Conservation (phyloP, 1,140 invertebrate genomes). For the Monochamus saltuarius region DNA sequence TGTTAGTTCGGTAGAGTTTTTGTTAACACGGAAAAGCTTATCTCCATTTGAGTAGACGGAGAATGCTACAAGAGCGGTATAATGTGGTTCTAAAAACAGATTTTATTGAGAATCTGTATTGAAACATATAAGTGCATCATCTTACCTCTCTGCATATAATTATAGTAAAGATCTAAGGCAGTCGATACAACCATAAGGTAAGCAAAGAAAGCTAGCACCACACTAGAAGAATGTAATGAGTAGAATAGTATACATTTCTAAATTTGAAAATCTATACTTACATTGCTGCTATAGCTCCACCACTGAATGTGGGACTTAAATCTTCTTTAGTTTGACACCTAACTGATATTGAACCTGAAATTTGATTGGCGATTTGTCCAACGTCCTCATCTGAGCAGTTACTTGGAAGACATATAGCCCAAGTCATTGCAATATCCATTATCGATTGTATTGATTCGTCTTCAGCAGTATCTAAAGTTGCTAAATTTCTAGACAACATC, state of each 20-base stretch:
- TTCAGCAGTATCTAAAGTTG: neutral
- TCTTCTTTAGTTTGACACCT: constrained; percentile 17
- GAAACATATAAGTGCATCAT: too few relatives aligned
- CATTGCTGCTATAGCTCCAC: constrained; percentile 21
- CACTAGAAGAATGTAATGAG: constrained; percentile 22
- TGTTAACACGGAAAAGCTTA: constrained; percentile 41
- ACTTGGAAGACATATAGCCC: constrained; percentile 10
- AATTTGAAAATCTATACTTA: neutral
- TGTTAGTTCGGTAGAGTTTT: constrained; percentile 44
- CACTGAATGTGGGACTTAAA: neutral
- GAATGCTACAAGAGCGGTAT: constrained; percentile 34
- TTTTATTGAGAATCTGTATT: too few relatives aligned
- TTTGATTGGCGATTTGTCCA: neutral
- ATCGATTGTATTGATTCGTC: neutral
- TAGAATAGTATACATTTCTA: too few relatives aligned
- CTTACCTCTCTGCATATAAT: constrained; percentile 8
- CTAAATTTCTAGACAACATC: too few relatives aligned
- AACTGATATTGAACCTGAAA: constrained; percentile 1
- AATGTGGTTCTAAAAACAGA: too few relatives aligned
- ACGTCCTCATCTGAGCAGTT: constrained; percentile 11
- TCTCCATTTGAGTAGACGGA: constrained; percentile 50
- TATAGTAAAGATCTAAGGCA: constrained; percentile 5
- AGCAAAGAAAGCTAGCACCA: constrained; percentile 5
- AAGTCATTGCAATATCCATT: neutral
- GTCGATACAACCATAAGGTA: constrained; percentile 9